Conservation (phyloP, 2,888 invertebrate genomes). For the Subacronicta megacephala region DNA sequence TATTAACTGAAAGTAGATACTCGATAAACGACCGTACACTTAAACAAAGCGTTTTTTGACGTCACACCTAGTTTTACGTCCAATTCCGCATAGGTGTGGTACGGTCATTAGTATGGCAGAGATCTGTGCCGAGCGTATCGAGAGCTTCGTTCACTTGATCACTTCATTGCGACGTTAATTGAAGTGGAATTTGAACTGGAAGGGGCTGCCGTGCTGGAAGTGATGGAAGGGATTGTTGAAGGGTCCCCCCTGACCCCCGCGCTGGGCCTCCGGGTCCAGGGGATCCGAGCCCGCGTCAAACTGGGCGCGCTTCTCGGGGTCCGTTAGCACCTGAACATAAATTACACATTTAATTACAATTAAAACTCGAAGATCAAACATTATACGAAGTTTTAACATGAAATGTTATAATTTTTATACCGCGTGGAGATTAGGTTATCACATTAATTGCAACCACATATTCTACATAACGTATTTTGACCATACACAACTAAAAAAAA, state of each 20-base stretch:
- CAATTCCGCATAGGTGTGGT: background rate
- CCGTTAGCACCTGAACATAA: constrained; percentile 91
- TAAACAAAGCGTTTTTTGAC: background rate
- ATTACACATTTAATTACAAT: too few species aligned
- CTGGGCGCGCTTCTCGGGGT: constrained; percentile 97
- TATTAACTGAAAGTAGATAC: too few species aligned
- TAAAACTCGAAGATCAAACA: too few species aligned
- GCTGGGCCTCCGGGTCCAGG: constrained; percentile 96
- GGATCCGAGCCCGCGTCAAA: constrained; percentile 99
- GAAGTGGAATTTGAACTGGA: constrained; percentile 99
- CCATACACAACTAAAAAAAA: too few species aligned
- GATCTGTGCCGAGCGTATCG: background rate
- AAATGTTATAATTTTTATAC: too few species aligned
- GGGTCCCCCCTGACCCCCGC: constrained; percentile 78
- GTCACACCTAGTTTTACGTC: background rate
- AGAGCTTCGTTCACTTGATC: background rate
- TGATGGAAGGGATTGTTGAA: constrained; percentile 94
- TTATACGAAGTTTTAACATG: too few species aligned
- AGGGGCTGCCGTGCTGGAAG: constrained; percentile 96
- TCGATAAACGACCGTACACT: too few species aligned
- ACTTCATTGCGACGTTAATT: constrained; percentile 89
- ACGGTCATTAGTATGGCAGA: background rate
- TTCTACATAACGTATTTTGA: too few species aligned
- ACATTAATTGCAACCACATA: too few species aligned
- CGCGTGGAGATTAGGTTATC: too few species aligned